A percentile compares a stretch with the other conserved stretches of the same genome.
Evolutionary conservation across 2,888 invertebrate species (phyloP).

Genomic region (Polyommatus icarus): DNA sequence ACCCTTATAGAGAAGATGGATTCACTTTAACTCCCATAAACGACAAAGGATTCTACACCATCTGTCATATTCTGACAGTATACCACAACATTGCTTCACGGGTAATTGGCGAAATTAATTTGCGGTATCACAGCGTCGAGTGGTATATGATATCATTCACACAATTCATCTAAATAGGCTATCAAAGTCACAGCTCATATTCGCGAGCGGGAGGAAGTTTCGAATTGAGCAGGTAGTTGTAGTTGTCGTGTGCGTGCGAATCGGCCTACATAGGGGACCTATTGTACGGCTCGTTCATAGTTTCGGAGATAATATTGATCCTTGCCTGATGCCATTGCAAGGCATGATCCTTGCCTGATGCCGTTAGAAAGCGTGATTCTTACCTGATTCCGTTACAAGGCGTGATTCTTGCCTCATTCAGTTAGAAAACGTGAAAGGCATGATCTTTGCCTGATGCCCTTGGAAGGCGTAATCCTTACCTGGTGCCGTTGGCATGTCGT

Average conservation of each 20-base stretch:
- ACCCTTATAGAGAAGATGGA: too few species aligned
- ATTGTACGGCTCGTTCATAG: not conserved
- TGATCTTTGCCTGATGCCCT: not conserved
- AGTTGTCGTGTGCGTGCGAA: slow-evolving; percentile 41
- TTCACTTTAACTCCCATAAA: too few species aligned
- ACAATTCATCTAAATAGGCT: slow-evolving; percentile 36
- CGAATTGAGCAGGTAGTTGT: slow-evolving; percentile 45
- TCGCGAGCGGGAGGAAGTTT: slow-evolving; percentile 45
- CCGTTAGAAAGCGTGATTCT: not conserved
- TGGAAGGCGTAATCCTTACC: not conserved
- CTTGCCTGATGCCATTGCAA: too few species aligned
- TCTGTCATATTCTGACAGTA: too few species aligned
- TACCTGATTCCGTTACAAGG: not conserved
- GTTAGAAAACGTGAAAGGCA: not conserved
- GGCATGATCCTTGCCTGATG: not conserved
- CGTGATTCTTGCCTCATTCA: not conserved
- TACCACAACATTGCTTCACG: too few species aligned
- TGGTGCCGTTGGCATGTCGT: too few species aligned
- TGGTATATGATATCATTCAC: not conserved
- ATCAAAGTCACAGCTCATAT: slow-evolving; percentile 39
- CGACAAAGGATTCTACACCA: too few species aligned
- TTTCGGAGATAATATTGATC: not conserved
- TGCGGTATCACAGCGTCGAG: slow-evolving; percentile 19
- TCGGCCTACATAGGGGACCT: slow-evolving; percentile 31
- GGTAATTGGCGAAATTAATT: slow-evolving; percentile 31